These are phyloP conservation scores for Cheilosia grossa DNA, from an alignment of 2,888 invertebrate species.

Conservation along the genomic window DNA sequence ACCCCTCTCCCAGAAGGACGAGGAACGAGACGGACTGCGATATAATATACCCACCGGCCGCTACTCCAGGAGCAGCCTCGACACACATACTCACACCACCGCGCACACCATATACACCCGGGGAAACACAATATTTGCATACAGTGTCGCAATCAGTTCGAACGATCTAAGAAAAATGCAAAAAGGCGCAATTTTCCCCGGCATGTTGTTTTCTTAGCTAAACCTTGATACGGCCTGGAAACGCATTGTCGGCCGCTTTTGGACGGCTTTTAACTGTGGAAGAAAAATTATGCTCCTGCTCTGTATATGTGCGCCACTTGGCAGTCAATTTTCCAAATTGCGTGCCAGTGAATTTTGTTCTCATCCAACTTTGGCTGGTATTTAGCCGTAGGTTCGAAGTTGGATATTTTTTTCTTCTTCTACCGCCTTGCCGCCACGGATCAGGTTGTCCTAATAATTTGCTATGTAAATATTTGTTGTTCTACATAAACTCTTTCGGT, in stretches of 20 bases:
- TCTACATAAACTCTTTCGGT: constrained; percentile 72
- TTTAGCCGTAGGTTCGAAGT: constrained; percentile 46
- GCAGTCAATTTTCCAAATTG: constrained; percentile 63
- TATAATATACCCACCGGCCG: constrained; percentile 9
- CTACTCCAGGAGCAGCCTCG: not conserved
- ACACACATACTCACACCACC: not conserved
- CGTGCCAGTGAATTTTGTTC: constrained; percentile 54
- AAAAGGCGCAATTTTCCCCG: constrained; percentile 62
- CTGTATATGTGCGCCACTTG: constrained; percentile 47
- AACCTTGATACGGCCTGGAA: constrained; percentile 63
- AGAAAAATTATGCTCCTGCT: constrained; percentile 5
- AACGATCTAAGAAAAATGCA: constrained; percentile 68
- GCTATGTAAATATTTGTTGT: constrained; percentile 75
- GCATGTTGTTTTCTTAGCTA: constrained; percentile 70
- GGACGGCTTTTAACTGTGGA: no score
- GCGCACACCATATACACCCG: not conserved
- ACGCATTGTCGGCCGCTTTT: constrained; percentile 44
- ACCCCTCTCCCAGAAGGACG: constrained; percentile 10
- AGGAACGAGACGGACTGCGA: not conserved
- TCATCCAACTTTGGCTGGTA: constrained; percentile 9
- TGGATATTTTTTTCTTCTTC: not conserved
- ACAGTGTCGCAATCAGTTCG: constrained; percentile 61
- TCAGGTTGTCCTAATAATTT: constrained; percentile 72
- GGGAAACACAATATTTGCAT: constrained; percentile 71
- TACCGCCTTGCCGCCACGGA: constrained; percentile 37